phyloP scores from a whole-genome alignment of 1,140 invertebrate genomes.

The Leptinotarsa texana region DNA sequence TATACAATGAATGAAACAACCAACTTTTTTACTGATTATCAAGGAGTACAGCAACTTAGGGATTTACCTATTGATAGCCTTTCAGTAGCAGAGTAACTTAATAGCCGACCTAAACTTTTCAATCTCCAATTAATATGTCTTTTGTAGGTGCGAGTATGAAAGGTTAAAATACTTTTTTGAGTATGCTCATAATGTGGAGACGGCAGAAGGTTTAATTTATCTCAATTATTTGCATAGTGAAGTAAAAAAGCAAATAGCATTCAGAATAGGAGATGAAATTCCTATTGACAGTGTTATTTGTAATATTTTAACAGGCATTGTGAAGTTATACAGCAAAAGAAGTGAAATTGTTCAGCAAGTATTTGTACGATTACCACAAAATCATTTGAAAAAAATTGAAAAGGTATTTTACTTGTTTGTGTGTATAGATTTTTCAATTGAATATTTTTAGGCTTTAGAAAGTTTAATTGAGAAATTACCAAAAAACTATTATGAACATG shows the following conservation, averaged over 20 bases:
- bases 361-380: conserved; percentile 35
- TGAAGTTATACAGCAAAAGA: conserved; percentile 31
- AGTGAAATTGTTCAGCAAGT: conserved; percentile 25
- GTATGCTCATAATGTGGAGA: conserved; percentile 29
- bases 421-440: too few relatives aligned
- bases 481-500: conserved; percentile 32
- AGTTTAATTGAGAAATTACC: conserved; percentile 38
- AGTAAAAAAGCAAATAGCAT: conserved; percentile 34
- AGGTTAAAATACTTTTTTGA: conserved; percentile 38
- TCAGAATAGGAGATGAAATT: conserved; percentile 31
- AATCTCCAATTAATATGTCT: neutral
- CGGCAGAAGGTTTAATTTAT: conserved; percentile 33
- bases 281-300: conserved; percentile 36
- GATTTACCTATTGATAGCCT: conserved; percentile 20
- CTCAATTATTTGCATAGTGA: conserved; percentile 35
- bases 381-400: conserved; percentile 33
- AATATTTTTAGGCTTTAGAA: conserved; percentile 34
- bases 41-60: conserved; percentile 35
- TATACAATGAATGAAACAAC: conserved; percentile 2
- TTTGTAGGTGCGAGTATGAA: conserved; percentile 40
- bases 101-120: neutral
- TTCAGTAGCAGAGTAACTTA: conserved; percentile 33
- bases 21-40: conserved; percentile 41
- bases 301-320: conserved; percentile 29
- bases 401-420: conserved; percentile 16